phyloP scores from a whole-genome alignment of 2,797 vertebrate genomes.

The Pteropus rufus region DNA sequence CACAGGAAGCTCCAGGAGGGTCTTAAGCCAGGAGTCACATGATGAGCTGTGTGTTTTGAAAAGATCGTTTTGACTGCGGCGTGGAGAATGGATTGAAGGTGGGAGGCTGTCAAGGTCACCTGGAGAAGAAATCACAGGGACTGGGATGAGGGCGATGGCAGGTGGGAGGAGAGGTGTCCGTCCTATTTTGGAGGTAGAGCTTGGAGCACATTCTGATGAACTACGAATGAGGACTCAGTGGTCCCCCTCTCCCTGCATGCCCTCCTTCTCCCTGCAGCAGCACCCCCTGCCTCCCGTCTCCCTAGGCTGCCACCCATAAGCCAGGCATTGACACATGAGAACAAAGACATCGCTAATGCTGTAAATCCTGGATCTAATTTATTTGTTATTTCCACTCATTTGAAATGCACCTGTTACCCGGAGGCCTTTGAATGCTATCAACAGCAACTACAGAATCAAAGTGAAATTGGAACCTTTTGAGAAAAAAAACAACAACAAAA shows the following conservation, averaged over 20 bases:
- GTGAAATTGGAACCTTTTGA: conserved; percentile 51
- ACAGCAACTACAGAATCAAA: conserved; percentile 54
- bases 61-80: not conserved
- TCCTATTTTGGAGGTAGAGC: not conserved
- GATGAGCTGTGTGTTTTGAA: not conserved
- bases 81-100: not conserved
- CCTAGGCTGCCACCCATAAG: not conserved
- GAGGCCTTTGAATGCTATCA: conserved; percentile 59
- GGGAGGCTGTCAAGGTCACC: not conserved
- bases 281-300: not conserved
- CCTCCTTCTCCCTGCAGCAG: not conserved
- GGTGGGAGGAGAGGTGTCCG: not conserved
- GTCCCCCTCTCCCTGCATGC: not conserved
- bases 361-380: conserved; percentile 75
- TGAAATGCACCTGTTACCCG: conserved; percentile 74
- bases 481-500: too few species aligned
- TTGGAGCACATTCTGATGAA: not conserved
- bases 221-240: not conserved
- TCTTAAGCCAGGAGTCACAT: not conserved
- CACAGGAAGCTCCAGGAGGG: not conserved
- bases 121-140: too few species aligned
- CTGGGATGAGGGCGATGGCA: not conserved
- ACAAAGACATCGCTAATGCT: conserved; percentile 68
- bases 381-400: conserved; percentile 76
- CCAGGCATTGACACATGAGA: conserved; percentile 40